A percentile compares a stretch with the other conserved stretches of the same genome.
Conservation (phyloP, 2,113 vertebrate genomes). For the Eira barbara region DNA sequence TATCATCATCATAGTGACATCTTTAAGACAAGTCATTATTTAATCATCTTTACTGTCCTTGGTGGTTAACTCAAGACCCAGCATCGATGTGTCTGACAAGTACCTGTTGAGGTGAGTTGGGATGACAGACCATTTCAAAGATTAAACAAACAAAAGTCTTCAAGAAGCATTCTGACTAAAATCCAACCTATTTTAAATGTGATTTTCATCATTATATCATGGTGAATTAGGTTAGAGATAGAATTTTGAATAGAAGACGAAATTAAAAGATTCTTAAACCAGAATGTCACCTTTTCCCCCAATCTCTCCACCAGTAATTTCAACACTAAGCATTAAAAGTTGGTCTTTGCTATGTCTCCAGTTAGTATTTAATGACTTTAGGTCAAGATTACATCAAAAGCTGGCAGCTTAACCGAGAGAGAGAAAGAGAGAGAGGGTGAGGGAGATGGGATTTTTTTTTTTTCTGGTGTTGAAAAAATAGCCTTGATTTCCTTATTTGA, state of each 20-base stretch:
- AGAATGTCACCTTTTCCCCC: neutral
- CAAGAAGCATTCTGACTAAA: neutral
- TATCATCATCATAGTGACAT: neutral
- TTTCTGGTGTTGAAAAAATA: neutral
- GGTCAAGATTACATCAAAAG: neutral
- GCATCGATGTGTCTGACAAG: neutral
- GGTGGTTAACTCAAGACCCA: neutral
- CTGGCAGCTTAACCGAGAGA: rapidly evolving
- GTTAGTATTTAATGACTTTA: neutral
- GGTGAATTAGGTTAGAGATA: neutral
- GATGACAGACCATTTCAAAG: neutral
- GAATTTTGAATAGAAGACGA: neutral
- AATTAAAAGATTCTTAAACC: neutral
- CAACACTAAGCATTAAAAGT: neutral
- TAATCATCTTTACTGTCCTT: neutral
- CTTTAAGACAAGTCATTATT: neutral
- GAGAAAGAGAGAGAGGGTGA: neutral
- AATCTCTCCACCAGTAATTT: neutral
- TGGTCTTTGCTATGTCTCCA: neutral
- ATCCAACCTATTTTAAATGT: neutral
- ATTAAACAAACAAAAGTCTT: neutral
- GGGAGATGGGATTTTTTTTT: neutral
- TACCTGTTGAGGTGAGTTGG: neutral
- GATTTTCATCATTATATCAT: neutral
- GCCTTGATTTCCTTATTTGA: neutral